Evolutionary conservation across 2,888 invertebrate species (phyloP).

Genomic region (Eueremaeus valkanovi): DNA sequence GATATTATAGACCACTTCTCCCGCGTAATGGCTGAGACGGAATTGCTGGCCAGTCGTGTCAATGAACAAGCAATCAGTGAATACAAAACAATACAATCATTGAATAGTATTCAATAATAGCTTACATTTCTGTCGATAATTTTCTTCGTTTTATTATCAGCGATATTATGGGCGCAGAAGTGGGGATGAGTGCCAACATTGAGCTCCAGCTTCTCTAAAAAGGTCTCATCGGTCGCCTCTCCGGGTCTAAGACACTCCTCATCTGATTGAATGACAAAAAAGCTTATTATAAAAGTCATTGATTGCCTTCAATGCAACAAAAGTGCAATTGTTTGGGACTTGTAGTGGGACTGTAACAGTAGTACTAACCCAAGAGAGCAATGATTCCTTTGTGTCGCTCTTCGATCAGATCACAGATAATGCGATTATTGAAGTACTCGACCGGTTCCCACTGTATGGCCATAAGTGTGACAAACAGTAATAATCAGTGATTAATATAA

Average conservation of each 20-base stretch:
- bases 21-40: constrained; percentile 83
- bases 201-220: constrained; percentile 73
- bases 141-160: constrained; percentile 70
- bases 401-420: constrained; percentile 93
- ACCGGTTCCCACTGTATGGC: constrained; percentile 81
- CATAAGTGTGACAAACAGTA: background rate
- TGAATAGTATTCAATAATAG: too few relatives aligned
- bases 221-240: constrained; percentile 73
- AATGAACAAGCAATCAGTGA: too few relatives aligned
- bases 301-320: too few relatives aligned
- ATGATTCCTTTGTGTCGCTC: constrained; percentile 83
- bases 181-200: constrained; percentile 71
- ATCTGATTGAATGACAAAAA: too few relatives aligned
- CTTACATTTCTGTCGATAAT: constrained; percentile 73
- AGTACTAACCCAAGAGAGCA: constrained; percentile 51
- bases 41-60: constrained; percentile 73
- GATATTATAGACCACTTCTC: constrained; percentile 84
- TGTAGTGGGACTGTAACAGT: background rate
- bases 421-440: constrained; percentile 94
- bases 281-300: too few relatives aligned
- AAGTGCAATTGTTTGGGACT: background rate
- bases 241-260: constrained; percentile 90
- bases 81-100: too few relatives aligned
- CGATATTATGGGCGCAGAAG: constrained; percentile 75
- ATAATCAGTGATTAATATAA: background rate